Base-by-base conservation (phyloP, 1,140 invertebrate genomes). In the Coboldia fuscipes region DNA sequence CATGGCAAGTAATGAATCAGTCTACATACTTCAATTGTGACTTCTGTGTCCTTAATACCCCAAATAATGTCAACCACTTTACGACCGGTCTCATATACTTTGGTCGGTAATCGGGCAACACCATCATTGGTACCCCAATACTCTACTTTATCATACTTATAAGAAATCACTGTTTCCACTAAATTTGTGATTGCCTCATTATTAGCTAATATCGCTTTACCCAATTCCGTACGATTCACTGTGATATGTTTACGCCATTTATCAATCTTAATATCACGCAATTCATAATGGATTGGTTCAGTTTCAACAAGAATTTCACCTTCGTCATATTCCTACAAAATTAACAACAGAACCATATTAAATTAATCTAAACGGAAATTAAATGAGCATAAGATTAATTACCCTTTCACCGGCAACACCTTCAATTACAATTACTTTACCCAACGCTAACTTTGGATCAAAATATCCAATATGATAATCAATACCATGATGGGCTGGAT, bases 111-210 rank as follows among this genome's bases (percentile, higher is more conserved):
- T 34, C 70, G 75, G 4, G 76, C 62, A 35, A 81, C 70, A 0
- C 70, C 76, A 38, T 76, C 70, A 2, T 73, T 71, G 36, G 79
- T 73, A 17, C 78, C 78, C 77, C 78, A 82, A 45, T 72, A 72
- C 31, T 75, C 54, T 0, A 60, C 64, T 37, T 79, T 70, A 27
- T 69, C 67, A 38, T 68, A 74, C 10, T 65, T 61, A 46, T 77
- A 83, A 38, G 54, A 61, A 21, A 82, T 65, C 15, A 72, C 75
- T 27, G 73, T 67, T 21, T 74, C 76, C 15, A 78, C 63, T 2
- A 61, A 39, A 37, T 50, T 49, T 35, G 52, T 51, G 21, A 56
- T 48, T 9, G 61, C 57, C 16, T 60, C 65, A 5, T 55, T 52
- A 42, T 83, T 85, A 28, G 54, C 61, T 34, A 85, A 57, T 12